A percentile compares a stretch with the other conserved stretches of the same genome.
Evolutionary conservation across 2,797 vertebrate species (phyloP).

Genomic region (Acanthiza pusilla): DNA sequence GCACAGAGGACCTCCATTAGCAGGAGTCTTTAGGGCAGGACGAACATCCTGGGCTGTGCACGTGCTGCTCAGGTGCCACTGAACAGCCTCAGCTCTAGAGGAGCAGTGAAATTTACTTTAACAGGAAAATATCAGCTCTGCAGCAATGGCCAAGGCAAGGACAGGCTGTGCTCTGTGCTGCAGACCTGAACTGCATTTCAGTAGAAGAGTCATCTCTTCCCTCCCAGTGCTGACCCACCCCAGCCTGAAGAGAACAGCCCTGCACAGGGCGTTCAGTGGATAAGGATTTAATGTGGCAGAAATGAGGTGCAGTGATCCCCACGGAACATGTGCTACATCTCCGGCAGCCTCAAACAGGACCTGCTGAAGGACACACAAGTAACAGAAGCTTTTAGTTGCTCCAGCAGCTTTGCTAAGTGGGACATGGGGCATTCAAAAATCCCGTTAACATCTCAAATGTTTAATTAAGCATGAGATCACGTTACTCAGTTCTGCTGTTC

Average conservation of each 20-base stretch:
- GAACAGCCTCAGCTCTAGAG: not conserved
- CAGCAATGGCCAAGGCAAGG: not conserved
- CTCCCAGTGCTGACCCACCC: not conserved
- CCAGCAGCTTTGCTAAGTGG: not conserved
- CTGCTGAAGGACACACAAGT: not conserved
- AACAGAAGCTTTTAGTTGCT: fast-evolving
- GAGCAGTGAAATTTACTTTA: not conserved
- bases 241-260: not conserved
- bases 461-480: not conserved
- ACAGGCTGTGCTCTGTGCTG: not conserved
- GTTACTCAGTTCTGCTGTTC: not conserved
- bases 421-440: fast-evolving
- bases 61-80: not conserved
- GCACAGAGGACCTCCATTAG: not conserved
- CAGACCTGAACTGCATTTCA: not conserved
- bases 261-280: fast-evolving
- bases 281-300: fast-evolving
- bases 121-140: not conserved
- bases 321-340: fast-evolving
- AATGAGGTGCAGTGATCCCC: not conserved
- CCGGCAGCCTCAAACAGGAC: not conserved
- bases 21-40: not conserved
- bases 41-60: not conserved
- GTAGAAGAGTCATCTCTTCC: not conserved
- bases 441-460: not conserved